These are phyloP conservation scores for Peromyscus californicus DNA, from an alignment of 2,113 vertebrate species.

Conservation along the genomic window DNA sequence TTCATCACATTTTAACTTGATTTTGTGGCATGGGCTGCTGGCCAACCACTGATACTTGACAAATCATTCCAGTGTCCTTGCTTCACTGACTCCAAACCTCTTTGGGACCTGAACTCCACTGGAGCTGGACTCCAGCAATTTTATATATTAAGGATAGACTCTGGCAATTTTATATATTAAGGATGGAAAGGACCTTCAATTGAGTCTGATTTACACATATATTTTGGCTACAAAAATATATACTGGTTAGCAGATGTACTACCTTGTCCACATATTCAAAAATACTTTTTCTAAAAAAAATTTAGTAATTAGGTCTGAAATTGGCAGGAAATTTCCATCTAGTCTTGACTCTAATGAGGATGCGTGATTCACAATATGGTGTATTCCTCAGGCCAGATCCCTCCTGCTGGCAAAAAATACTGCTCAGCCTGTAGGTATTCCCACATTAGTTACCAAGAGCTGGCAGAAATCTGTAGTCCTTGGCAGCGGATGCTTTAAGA, in stretches of 20 bases:
- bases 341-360: constrained; percentile 16
- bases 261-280: constrained; percentile 49
- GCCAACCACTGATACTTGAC: neutral
- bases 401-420: constrained; percentile 26
- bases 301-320: constrained; percentile 24
- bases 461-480: constrained; percentile 39
- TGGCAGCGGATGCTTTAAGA: neutral
- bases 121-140: neutral
- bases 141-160: neutral
- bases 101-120: neutral
- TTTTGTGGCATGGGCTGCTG: neutral
- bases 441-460: constrained; percentile 41
- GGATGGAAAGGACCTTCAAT: neutral
- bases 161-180: neutral
- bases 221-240: constrained; percentile 45
- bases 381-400: neutral
- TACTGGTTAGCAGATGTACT: neutral
- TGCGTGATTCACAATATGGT: constrained; percentile 36
- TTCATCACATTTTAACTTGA: neutral
- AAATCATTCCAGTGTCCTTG: neutral
- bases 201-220: neutral
- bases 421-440: neutral
- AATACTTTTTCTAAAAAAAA: constrained; percentile 44
- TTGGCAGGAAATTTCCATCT: constrained; percentile 27
- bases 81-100: neutral